Percentiles rank a stretch among this genome's conserved stretches.
Conservation (phyloP, 2,113 vertebrate species). For the Thinocorus orbignyianus region DNA sequence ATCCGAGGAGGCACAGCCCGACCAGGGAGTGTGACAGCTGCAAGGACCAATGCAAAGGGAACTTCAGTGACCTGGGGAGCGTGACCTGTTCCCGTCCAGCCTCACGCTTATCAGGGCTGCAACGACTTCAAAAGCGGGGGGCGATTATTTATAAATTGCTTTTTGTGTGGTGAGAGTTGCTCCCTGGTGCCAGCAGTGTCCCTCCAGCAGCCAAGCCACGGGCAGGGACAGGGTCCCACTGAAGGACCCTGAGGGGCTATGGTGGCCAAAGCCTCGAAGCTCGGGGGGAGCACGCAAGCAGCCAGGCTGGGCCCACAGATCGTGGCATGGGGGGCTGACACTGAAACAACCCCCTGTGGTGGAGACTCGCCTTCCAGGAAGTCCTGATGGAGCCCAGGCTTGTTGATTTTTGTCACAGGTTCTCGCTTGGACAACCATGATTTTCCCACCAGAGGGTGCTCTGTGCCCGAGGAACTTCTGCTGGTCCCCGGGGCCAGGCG, state of each 20-base stretch:
- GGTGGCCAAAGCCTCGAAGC: background rate
- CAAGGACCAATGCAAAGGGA: background rate
- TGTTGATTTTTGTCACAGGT: accelerated
- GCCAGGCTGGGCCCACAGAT: accelerated
- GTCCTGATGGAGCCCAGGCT: accelerated
- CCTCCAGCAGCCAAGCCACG: accelerated
- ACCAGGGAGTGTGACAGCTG: accelerated
- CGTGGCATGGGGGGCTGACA: background rate
- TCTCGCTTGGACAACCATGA: accelerated
- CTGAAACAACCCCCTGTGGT: accelerated
- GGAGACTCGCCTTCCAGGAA: background rate
- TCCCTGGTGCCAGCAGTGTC: background rate
- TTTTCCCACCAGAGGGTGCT: slow-evolving; percentile 56
- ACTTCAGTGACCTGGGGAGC: background rate
- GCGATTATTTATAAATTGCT: background rate
- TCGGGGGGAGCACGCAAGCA: accelerated
- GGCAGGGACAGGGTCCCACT: accelerated
- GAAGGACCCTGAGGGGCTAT: accelerated
- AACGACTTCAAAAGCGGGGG: background rate
- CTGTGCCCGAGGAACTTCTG: background rate
- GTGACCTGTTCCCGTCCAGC: accelerated
- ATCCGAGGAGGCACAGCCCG: accelerated
- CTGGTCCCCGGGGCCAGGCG: accelerated
- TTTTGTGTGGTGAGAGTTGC: background rate
- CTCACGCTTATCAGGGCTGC: accelerated